Evolutionary conservation across 2,888 invertebrate species (phyloP), one percentile per base, ranked within the genome.

Genomic region (Lasioglossum zephyrum): DNA sequence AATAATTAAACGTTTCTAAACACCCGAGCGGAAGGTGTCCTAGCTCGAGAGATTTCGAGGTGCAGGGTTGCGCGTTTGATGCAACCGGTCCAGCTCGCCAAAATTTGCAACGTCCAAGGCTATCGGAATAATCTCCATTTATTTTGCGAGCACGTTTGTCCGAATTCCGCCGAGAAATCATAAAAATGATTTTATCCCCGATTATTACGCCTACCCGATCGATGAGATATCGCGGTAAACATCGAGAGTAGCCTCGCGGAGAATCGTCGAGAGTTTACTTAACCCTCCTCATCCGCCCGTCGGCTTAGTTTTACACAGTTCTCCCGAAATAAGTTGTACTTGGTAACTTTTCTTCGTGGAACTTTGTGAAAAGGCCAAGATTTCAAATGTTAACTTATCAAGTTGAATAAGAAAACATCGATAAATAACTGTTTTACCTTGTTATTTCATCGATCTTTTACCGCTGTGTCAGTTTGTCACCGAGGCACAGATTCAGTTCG

Each of bases 1-100:
- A 82, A 87, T 89, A 81, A 87, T 89, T 87, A 85, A 84, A 41
- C 70, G 44, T 39, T 77, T 60, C 49, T 80, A 82, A 84, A 86
- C 85, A 72, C 70, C 74, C 13, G 47, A 6, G 18, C n/a, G 18
- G 39, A 66, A 39, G 79, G 18, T 18, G 11, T 39, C 4, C 36
- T 8, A 41, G 31, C 41, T 60, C 16, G 26, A 16, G 63, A 44
- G 63, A 63, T 75, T 49, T 74, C 60, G 57, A 82, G 73, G 49
- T 8, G 16, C 39, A 13, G 70, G n/a, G 26, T 22, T 22, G n/a
- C 70, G 9, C 18, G 18, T 60, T 60, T 76, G 36, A 75, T 18
- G 63, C 39, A 39, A 41, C 49, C 60, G 81, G 70, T 74, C 26
- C n/a, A 47, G 16, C 39, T 22, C n/a, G 70, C 22, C 47, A 66